Evolutionary conservation across 2,888 invertebrate genomes (phyloP).

Genomic region (Mycogona germanica): DNA sequence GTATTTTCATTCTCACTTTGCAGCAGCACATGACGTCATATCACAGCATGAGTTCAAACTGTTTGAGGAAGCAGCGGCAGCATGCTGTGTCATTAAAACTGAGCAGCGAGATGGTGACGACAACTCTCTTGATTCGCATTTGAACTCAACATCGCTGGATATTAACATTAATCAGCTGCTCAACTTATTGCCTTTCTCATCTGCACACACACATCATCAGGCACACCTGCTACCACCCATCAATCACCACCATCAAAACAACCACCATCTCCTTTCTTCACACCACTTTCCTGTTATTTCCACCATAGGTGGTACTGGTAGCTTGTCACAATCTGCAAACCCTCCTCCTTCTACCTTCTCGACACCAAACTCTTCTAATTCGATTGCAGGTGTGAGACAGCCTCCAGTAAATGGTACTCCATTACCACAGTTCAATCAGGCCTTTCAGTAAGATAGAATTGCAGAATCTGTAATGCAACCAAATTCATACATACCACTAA

Average conservation of each 20-base stretch:
- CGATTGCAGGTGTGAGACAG: no score
- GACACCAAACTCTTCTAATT: no score
- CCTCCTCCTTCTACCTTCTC: background rate
- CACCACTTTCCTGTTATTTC: background rate
- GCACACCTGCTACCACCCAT: background rate
- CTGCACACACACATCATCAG: background rate
- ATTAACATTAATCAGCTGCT: constrained; percentile 13
- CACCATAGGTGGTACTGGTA: background rate
- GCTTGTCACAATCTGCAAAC: background rate
- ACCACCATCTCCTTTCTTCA: background rate
- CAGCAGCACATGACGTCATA: background rate
- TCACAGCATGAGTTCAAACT: constrained; percentile 11
- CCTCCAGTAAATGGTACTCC: constrained; percentile 3
- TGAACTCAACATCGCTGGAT: constrained; percentile 11
- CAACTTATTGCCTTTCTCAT: constrained; percentile 8
- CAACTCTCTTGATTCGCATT: no score
- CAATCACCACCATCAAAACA: background rate
- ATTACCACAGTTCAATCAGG: constrained; percentile 17
- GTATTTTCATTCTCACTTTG: constrained; percentile 9
- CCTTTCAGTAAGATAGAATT: constrained; percentile 15
- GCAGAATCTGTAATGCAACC: no score
- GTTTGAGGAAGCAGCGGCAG: no score
- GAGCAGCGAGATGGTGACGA: no score
- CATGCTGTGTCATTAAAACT: constrained; percentile 9
- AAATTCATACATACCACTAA: no score